These are phyloP conservation scores for Phoxinus dragarum DNA, from an alignment of 2,797 vertebrate genomes.

Conservation along the genomic window DNA sequence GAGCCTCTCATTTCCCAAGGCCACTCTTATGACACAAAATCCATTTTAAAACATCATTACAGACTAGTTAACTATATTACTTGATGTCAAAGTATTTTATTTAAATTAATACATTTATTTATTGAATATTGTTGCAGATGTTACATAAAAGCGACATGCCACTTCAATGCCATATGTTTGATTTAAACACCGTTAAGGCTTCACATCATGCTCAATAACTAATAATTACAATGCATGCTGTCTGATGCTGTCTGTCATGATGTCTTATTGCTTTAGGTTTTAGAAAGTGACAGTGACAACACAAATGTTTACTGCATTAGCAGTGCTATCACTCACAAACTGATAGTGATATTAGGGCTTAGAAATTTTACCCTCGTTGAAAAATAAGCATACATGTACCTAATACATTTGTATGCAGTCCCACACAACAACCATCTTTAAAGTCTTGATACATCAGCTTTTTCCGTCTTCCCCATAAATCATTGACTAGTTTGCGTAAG, in stretches of 20 bases:
- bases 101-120: background rate
- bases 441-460: constrained; percentile 2
- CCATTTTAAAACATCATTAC: background rate
- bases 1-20: background rate
- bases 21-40: background rate
- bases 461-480: constrained; percentile 14
- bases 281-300: no score
- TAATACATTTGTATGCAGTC: background rate
- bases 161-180: background rate
- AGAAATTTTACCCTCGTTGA: background rate
- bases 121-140: background rate
- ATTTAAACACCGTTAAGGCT: background rate
- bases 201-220: no score
- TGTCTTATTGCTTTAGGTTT: no score
- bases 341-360: background rate
- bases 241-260: no score
- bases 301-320: constrained; percentile 1
- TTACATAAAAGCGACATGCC: background rate
- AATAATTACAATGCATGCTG: no score
- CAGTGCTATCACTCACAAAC: background rate
- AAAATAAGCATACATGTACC: background rate
- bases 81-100: background rate
- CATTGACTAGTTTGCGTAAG: constrained; percentile 20
- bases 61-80: background rate
- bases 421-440: background rate